Evolutionary conservation across 2,888 invertebrate species (phyloP).

Genomic region (Tachina lurida): DNA sequence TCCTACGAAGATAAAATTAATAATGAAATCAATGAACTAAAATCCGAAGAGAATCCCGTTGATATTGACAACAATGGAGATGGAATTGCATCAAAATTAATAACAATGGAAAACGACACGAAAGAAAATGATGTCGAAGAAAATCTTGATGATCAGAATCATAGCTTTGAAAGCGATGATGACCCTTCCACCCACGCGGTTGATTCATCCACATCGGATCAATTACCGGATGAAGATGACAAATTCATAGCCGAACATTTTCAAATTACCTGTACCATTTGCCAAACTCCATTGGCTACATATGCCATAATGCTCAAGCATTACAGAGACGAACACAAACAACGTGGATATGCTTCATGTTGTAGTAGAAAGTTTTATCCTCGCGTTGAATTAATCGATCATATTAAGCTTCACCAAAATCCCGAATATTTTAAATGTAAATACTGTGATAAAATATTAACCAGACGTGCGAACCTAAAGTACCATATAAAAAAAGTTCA

Average conservation of each 20-base stretch:
- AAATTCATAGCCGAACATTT: conserved; percentile 65
- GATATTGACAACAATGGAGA: neutral
- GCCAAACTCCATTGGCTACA: conserved; percentile 52
- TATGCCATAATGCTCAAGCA: conserved; percentile 61
- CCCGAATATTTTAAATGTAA: conserved; percentile 80
- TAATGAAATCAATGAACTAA: neutral
- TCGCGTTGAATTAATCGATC: conserved; percentile 79
- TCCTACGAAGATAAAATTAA: conserved; percentile 4
- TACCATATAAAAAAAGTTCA: conserved; percentile 74
- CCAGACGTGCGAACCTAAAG: conserved; percentile 78
- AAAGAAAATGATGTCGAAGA: neutral
- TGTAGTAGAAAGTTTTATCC: conserved; percentile 79
- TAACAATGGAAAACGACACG: neutral
- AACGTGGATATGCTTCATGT: conserved; percentile 79
- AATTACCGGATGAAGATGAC: conserved; percentile 49
- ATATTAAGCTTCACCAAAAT: conserved; percentile 79
- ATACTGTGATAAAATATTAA: conserved; percentile 74
- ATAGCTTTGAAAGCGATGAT: conserved; percentile 36
- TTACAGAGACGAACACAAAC: conserved; percentile 70
- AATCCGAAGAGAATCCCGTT: neutral
- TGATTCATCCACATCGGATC: conserved; percentile 32
- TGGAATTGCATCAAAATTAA: too few relatives aligned
- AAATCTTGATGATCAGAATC: neutral
- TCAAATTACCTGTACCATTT: conserved; percentile 64
- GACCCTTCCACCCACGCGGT: neutral